Evolutionary conservation across 2,113 vertebrate genomes (phyloP).

Genomic region (Proterorhinus semilunaris): DNA sequence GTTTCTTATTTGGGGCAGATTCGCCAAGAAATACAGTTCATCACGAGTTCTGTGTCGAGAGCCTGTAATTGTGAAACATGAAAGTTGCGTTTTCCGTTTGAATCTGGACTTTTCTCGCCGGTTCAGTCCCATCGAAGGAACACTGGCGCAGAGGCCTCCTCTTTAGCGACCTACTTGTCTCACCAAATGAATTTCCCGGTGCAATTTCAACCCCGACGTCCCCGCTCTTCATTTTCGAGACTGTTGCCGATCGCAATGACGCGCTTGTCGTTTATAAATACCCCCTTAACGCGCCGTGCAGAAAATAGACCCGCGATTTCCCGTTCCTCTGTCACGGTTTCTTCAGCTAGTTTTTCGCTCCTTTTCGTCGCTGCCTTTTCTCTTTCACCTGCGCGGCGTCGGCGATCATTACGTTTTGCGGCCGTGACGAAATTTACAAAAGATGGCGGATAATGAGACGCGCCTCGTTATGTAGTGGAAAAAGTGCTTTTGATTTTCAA

Average conservation of each 20-base stretch:
- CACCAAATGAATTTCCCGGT: no score
- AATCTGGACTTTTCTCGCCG: not conserved
- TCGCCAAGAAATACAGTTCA: not conserved
- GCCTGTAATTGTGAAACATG: no score
- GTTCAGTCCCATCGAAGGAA: not conserved
- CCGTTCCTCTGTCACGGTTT: constrained; percentile 5
- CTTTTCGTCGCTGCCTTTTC: not conserved
- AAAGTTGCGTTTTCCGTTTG: no score
- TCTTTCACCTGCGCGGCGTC: constrained; percentile 32
- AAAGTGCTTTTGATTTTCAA: no score
- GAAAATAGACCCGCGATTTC: constrained; percentile 29
- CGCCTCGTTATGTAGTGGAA: not conserved
- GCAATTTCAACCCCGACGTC: not conserved
- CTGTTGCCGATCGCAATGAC: constrained; percentile 29
- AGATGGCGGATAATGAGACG: not conserved
- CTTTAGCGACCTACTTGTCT: no score
- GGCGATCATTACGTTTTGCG: constrained; percentile 37
- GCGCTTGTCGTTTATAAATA: constrained; percentile 1
- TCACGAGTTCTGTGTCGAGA: not conserved
- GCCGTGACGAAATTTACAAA: not conserved
- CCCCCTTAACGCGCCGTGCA: not conserved
- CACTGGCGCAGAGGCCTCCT: no score
- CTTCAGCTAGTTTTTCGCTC: constrained; percentile 16
- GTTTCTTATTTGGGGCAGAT: not conserved
- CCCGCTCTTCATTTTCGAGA: constrained; percentile 2